Evolutionary conservation across 2,797 vertebrate genomes (phyloP).

Genomic region (Mus caroli): DNA sequence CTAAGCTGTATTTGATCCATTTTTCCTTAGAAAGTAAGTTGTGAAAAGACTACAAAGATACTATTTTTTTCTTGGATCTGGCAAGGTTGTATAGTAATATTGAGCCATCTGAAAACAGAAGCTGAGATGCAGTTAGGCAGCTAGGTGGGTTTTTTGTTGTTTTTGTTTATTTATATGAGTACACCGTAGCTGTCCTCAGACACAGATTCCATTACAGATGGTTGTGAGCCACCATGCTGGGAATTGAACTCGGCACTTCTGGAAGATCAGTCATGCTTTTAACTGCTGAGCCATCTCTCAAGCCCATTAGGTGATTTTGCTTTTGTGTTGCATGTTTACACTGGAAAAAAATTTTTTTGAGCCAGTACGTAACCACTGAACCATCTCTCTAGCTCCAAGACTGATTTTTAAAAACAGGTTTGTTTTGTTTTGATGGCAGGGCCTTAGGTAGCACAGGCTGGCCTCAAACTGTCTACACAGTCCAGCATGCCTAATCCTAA

Average conservation of each 20-base stretch:
- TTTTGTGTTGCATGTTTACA: neutral
- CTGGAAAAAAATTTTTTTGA: neutral
- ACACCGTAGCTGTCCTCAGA: neutral
- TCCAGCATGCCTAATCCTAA: neutral
- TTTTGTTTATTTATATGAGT: neutral
- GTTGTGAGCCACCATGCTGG: neutral
- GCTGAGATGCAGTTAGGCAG: neutral
- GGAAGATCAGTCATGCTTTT: neutral
- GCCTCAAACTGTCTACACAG: neutral
- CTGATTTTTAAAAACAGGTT: constrained; percentile 7
- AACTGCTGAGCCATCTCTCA: neutral
- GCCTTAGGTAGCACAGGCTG: neutral
- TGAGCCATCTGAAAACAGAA: neutral
- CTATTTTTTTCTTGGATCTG: neutral
- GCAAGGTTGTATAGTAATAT: neutral
- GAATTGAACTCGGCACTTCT: neutral
- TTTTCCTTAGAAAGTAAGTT: neutral
- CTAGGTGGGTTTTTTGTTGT: neutral
- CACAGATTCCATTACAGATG: neutral
- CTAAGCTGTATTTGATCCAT: constrained; percentile 23
- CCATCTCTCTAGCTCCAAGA: neutral
- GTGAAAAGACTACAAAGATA: neutral
- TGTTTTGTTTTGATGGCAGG: neutral
- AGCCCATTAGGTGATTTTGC: neutral
- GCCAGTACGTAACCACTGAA: neutral